These are phyloP conservation scores for Phylloscopus trochiloides DNA, from an alignment of 2,113 vertebrate genomes.

Conservation along the genomic window DNA sequence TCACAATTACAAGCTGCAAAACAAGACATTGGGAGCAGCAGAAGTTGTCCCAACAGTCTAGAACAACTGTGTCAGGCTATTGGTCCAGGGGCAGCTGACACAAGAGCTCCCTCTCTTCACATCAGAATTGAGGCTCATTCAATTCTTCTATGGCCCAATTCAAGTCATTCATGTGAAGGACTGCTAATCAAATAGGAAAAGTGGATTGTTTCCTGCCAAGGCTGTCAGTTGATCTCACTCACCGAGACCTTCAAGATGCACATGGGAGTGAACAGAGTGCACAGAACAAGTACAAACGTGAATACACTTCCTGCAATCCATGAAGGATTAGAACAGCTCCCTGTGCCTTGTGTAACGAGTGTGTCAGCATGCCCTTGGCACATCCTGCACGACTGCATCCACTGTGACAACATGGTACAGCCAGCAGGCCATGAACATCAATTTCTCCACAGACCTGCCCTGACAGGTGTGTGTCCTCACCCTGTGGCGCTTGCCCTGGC, in stretches of 20 bases:
- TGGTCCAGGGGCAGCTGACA: neutral
- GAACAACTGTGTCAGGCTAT: neutral
- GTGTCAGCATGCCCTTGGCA: neutral
- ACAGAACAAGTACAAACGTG: neutral
- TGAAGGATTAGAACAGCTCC: neutral
- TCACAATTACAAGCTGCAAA: neutral
- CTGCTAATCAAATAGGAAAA: neutral
- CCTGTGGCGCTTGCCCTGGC: constrained; percentile 84
- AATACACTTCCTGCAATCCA: neutral
- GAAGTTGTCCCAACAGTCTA: neutral
- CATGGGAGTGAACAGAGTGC: fast-evolving
- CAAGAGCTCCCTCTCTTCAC: neutral
- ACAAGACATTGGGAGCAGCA: neutral
- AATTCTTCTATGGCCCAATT: neutral
- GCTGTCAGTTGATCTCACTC: neutral
- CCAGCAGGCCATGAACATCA: neutral
- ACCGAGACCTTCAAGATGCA: neutral
- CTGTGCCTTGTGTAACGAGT: neutral
- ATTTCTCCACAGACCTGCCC: neutral
- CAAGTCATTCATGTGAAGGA: neutral
- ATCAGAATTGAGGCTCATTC: neutral
- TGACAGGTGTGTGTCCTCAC: constrained; percentile 67
- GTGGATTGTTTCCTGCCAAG: neutral
- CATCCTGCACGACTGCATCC: fast-evolving
- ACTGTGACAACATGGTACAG: neutral